A percentile compares a stretch with the other conserved stretches of the same genome.
Conservation (phyloP, 2,113 vertebrate genomes). For the Etheostoma spectabile region DNA sequence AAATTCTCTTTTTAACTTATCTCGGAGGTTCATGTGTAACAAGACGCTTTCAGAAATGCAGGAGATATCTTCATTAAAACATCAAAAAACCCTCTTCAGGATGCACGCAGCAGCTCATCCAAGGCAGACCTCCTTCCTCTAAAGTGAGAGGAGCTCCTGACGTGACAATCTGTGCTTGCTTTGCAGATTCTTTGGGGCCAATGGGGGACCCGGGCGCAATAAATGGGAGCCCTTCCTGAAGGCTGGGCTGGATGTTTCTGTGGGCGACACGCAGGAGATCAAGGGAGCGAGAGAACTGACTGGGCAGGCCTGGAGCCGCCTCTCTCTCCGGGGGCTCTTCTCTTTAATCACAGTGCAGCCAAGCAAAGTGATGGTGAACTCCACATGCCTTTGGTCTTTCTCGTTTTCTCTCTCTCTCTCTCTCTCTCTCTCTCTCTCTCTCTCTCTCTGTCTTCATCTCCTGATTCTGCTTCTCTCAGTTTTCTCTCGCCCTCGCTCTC, state of each 20-base stretch:
- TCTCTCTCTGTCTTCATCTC: constrained; percentile 53
- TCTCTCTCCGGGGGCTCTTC: constrained; percentile 72
- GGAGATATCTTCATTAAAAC: constrained; percentile 74
- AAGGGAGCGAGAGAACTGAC: constrained; percentile 76
- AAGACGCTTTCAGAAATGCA: constrained; percentile 58
- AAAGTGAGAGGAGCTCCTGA: constrained; percentile 64
- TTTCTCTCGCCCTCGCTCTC: constrained; percentile 20
- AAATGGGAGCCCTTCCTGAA: constrained; percentile 73
- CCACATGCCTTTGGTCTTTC: constrained; percentile 75
- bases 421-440: constrained; percentile 40
- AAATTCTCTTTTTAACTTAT: constrained; percentile 73
- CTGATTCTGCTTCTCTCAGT: constrained; percentile 25
- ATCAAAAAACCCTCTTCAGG: constrained; percentile 62
- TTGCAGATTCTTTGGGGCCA: constrained; percentile 73
- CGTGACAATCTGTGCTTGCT: constrained; percentile 74
- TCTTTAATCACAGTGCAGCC: constrained; percentile 82
- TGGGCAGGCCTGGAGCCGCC: constrained; percentile 77
- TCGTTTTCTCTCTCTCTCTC: constrained; percentile 39
- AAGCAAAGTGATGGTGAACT: constrained; percentile 83
- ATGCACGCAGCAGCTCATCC: constrained; percentile 64
- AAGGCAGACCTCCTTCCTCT: constrained; percentile 59
- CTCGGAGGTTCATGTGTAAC: constrained; percentile 56
- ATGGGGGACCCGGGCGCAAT: constrained; percentile 60
- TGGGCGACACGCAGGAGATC: constrained; percentile 81
- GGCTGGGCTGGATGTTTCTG: constrained; percentile 73